Evolutionary conservation across 2,113 vertebrate species (phyloP), one percentile per base, ranked within the genome.

Genomic region (Felis chaus): DNA sequence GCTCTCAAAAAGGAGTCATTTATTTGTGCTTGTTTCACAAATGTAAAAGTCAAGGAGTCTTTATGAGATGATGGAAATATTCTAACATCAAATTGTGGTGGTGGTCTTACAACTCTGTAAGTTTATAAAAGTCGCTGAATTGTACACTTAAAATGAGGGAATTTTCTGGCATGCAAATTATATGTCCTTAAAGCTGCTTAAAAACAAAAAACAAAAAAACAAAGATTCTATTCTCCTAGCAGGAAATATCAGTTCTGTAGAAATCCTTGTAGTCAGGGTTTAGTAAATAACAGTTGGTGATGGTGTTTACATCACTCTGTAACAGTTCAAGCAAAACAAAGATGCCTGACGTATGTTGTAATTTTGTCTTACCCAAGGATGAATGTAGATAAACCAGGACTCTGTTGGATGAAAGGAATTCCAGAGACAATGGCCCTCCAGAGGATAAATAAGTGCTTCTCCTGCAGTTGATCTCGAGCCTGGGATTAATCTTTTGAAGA

Each of bases 371-470:
- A 19, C 82, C 45, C 41, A 86, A 23, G 93, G 82, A 95, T 73
- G 41, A 79, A 68, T 50, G 11, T 82, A n/a, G 50, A 45, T 95
- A 94, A 95, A 89, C 85, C 79, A 93, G 55, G 45, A 13, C 73
- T 14, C 61, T 36, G 27, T 48, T 89, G 55, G 76, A 94, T 96
- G 68, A 98, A 95, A 97, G 96, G 91, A 93, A 96, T 96, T 97
- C 82, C 91, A 79, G 95, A 95, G 92, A 92, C 91, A 95, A 61
- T 97, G 94, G 36, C 25, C 39, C 86, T 94, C 91, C 83, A 83
- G 69, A 74, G n/a, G 48, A 79, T 92, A 80, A 71, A 57, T 76
- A 71, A 85, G 27, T 79, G 23, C 48, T 89, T 95, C 18, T 91
- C 39, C 61, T 92, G 21, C 73, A 86, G 18, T 91, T 27, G 66